phyloP scores from a whole-genome alignment of 1,140 invertebrate species.

The Zaprionus camerounensis region DNA sequence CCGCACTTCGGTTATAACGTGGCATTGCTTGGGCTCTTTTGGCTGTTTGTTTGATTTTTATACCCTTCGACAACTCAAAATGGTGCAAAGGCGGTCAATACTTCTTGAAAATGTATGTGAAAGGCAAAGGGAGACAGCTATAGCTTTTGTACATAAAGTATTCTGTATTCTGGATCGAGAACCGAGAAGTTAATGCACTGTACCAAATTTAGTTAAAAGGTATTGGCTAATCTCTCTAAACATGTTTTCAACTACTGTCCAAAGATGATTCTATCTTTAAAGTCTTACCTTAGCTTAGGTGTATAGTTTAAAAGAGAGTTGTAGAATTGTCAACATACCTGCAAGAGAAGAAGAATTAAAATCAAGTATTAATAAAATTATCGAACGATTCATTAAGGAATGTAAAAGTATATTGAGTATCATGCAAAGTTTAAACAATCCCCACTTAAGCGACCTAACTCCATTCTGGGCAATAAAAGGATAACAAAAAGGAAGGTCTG shows the following conservation, averaged over 20 bases:
- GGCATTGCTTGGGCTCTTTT: neutral
- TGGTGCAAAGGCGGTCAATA: too few relatives aligned
- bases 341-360: conserved; percentile 12
- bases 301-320: neutral
- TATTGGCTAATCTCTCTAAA: too few relatives aligned
- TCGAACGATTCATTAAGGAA: neutral
- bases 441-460: neutral
- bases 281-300: neutral
- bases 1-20: conserved; percentile 7
- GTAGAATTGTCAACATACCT: neutral
- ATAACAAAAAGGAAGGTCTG: too few relatives aligned
- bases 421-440: too few relatives aligned
- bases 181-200: too few relatives aligned
- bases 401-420: too few relatives aligned
- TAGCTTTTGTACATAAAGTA: neutral
- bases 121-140: too few relatives aligned
- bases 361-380: conserved; percentile 6
- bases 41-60: neutral
- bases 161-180: too few relatives aligned
- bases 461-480: neutral
- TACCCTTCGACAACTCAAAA: neutral
- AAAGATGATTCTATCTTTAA: neutral
- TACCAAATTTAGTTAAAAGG: too few relatives aligned
- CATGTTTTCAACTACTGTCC: too few relatives aligned
- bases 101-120: too few relatives aligned